These are phyloP conservation scores for Heterodera filipjevi DNA, from an alignment of 2,888 invertebrate species.

Conservation along the genomic window DNA sequence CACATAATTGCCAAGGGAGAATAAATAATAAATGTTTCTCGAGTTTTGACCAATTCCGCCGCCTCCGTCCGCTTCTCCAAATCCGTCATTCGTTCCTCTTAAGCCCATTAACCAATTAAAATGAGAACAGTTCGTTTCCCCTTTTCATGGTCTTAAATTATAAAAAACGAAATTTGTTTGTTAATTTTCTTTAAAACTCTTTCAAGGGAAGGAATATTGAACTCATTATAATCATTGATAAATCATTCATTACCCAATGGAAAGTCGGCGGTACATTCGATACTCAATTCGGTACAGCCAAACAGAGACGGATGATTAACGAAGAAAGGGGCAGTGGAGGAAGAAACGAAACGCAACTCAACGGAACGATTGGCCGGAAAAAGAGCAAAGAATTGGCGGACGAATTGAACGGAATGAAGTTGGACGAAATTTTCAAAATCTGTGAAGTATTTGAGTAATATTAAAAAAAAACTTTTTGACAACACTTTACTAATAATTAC, in stretches of 20 bases:
- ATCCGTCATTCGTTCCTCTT: too few species aligned
- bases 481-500: neutral
- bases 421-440: slow-evolving; percentile 2
- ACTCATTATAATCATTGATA: too few species aligned
- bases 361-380: neutral
- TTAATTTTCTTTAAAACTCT: too few species aligned
- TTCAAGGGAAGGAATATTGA: too few species aligned
- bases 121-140: too few species aligned
- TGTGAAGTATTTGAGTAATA: neutral
- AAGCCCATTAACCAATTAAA: too few species aligned
- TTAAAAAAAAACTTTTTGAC: neutral
- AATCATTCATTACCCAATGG: neutral
- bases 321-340: neutral
- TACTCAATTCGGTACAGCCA: neutral
- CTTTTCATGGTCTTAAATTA: too few species aligned
- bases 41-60: too few species aligned
- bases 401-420: neutral
- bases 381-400: neutral
- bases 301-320: neutral
- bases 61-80: too few species aligned
- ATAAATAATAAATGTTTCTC: too few species aligned
- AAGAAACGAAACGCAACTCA: neutral
- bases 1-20: too few species aligned
- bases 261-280: neutral
- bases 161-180: too few species aligned